Evolutionary conservation across 2,888 invertebrate genomes (phyloP).

Genomic region (Hydraecia micacea): DNA sequence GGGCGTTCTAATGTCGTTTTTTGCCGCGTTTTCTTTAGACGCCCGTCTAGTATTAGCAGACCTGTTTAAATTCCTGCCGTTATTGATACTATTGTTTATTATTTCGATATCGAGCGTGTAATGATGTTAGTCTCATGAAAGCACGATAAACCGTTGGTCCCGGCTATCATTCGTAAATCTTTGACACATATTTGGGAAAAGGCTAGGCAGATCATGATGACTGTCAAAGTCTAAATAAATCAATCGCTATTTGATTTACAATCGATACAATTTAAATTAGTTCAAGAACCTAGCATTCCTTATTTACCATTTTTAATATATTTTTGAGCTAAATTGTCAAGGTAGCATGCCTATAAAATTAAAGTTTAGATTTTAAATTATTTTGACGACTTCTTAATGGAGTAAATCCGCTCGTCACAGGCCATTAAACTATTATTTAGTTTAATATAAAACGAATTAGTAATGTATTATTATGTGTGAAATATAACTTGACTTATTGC

Average conservation of each 20-base stretch:
- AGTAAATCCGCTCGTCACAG: slow-evolving; percentile 9
- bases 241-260: not conserved
- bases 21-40: slow-evolving; percentile 61
- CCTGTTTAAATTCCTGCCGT: slow-evolving; percentile 43
- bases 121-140: not conserved
- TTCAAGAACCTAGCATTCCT: not conserved
- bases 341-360: slow-evolving; percentile 19
- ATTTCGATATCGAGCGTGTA: not conserved
- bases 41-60: slow-evolving; percentile 4
- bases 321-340: slow-evolving; percentile 22
- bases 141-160: not conserved
- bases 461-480: slow-evolving; percentile 10
- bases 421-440: slow-evolving; percentile 9
- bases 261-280: slow-evolving; percentile 23
- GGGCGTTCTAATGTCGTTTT: slow-evolving; percentile 81
- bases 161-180: not conserved
- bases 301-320: not conserved
- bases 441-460: not conserved
- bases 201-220: not conserved
- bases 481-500: slow-evolving; percentile 16
- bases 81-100: slow-evolving; percentile 31
- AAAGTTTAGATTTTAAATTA: slow-evolving; percentile 12
- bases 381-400: slow-evolving; percentile 26
- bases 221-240: not conserved
- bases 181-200: too few relatives aligned